Percentiles rank a stretch among this genome's conserved stretches.
These are phyloP conservation scores for Carabus problematicus DNA, from an alignment of 2,888 invertebrate genomes.

Conservation along the genomic window DNA sequence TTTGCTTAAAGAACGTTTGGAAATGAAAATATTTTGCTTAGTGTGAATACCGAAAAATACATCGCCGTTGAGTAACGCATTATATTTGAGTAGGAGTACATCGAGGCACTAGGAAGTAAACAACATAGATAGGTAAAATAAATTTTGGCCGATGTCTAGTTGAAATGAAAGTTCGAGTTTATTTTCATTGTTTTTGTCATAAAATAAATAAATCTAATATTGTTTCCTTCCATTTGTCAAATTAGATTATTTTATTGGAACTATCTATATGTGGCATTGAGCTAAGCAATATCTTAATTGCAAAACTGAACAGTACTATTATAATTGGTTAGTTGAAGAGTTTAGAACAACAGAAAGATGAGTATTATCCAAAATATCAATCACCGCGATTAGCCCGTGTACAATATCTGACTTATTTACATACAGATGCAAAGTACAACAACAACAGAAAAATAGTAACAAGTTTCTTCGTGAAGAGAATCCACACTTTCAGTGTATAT, in stretches of 20 bases:
- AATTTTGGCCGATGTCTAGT: slow-evolving; percentile 1
- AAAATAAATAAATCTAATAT: slow-evolving; percentile 32
- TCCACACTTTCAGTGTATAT: background rate
- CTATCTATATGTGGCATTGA: slow-evolving; percentile 33
- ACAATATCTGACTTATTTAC: slow-evolving; percentile 25
- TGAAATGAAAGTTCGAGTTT: slow-evolving; percentile 32
- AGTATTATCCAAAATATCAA: slow-evolving; percentile 1
- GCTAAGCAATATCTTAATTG: slow-evolving; percentile 34
- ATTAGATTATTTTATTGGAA: slow-evolving; percentile 15
- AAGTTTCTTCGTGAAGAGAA: slow-evolving; percentile 25
- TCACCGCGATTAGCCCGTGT: slow-evolving; percentile 40
- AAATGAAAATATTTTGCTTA: no score
- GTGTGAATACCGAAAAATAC: no score
- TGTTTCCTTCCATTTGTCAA: slow-evolving; percentile 24
- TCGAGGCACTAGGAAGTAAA: no score
- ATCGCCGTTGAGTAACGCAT: no score
- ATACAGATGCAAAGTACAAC: slow-evolving; percentile 36
- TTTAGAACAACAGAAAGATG: slow-evolving; percentile 20
- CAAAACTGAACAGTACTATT: background rate
- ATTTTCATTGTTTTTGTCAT: slow-evolving; percentile 33
- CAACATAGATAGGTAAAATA: slow-evolving; percentile 2
- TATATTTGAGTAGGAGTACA: no score
- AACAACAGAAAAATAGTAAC: slow-evolving; percentile 39
- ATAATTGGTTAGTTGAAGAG: background rate
- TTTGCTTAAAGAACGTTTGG: no score